Conservation (phyloP, 2,888 invertebrate genomes). For the Volucella inflata region DNA sequence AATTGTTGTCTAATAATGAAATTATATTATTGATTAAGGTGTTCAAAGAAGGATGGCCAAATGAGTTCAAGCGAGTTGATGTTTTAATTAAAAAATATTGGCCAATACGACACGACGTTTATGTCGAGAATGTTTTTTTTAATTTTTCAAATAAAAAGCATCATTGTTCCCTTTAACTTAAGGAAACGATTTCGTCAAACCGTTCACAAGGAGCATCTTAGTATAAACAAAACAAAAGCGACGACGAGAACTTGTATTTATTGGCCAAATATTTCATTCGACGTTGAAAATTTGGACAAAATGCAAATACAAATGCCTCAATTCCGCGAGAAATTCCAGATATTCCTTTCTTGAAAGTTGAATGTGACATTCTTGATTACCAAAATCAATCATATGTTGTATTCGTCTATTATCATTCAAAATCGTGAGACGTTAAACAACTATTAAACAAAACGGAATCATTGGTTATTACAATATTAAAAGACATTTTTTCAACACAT, state of each 20-base stretch:
- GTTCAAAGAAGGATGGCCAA: conserved; percentile 53
- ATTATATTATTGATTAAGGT: no score
- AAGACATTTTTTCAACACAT: no score
- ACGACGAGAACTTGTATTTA: conserved; percentile 19
- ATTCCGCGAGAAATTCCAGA: neutral
- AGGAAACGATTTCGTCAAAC: no score
- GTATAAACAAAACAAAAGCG: conserved; percentile 34
- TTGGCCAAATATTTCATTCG: conserved; percentile 44
- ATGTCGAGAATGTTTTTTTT: conserved; percentile 28
- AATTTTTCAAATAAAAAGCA: no score
- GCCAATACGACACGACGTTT: conserved; percentile 28
- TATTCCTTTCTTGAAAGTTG: conserved; percentile 4
- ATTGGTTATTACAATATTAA: no score
- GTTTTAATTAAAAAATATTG: conserved; percentile 27
- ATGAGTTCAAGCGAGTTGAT: conserved; percentile 5
- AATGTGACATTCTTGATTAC: conserved; percentile 6
- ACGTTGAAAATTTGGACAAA: conserved; percentile 34
- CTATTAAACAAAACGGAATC: no score
- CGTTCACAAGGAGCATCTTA: conserved; percentile 39
- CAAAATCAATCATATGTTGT: neutral
- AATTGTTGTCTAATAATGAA: no score
- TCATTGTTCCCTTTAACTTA: no score
- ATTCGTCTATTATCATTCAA: no score
- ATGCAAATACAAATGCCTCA: neutral
- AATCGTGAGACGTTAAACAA: no score